Conservation (phyloP, 2,888 invertebrate genomes). For the Polymixis lichenea region DNA sequence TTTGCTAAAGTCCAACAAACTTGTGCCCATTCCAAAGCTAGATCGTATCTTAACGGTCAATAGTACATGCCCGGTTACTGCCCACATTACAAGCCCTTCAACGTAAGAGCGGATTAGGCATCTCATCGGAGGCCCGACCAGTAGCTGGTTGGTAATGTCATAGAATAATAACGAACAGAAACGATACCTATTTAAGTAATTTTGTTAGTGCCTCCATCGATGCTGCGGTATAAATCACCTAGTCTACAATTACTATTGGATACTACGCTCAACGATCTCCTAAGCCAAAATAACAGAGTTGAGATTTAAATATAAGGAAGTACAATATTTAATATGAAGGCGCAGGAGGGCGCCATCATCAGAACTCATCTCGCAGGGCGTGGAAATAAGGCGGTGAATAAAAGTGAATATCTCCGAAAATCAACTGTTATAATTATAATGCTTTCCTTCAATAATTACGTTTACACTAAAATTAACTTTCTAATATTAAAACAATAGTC, state of each 20-base stretch:
- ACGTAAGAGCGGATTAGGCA: slow-evolving; percentile 49
- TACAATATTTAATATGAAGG: no score
- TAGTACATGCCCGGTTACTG: slow-evolving; percentile 12
- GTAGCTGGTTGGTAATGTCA: slow-evolving; percentile 34
- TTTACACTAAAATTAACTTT: no score
- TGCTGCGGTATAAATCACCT: not conserved
- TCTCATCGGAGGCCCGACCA: slow-evolving; percentile 12
- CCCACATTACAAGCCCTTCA: slow-evolving; percentile 38
- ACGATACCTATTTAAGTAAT: no score
- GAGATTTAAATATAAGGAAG: no score
- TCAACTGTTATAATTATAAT: no score
- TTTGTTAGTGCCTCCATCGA: not conserved
- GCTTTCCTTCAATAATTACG: no score
- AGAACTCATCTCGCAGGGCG: no score
- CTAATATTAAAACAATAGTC: no score
- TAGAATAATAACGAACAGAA: slow-evolving; percentile 2
- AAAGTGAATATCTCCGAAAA: no score
- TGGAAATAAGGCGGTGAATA: no score
- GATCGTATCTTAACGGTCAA: slow-evolving; percentile 12
- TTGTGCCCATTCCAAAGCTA: not conserved
- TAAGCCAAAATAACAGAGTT: not conserved
- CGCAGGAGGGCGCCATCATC: no score
- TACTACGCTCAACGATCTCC: not conserved
- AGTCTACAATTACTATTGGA: no score
- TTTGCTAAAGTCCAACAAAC: not conserved